Evolutionary conservation across 2,113 vertebrate genomes (phyloP).

Genomic region (Blennius ocellaris): DNA sequence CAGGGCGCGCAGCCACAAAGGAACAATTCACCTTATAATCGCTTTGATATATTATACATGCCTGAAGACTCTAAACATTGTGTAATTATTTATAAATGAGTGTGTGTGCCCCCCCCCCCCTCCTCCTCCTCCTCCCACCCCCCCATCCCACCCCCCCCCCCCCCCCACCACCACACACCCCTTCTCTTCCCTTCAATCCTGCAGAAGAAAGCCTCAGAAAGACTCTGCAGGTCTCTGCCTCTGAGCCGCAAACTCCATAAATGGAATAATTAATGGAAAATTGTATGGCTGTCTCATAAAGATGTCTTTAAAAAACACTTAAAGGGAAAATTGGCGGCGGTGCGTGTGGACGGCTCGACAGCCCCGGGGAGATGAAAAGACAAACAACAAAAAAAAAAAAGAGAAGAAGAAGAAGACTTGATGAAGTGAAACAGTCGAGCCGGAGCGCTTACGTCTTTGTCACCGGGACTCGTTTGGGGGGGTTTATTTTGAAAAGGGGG

Average conservation of each 20-base stretch:
- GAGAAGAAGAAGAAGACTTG: conserved; percentile 34
- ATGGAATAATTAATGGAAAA: conserved; percentile 97
- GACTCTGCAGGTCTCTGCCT: conserved; percentile 97
- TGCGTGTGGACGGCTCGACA: conserved; percentile 46
- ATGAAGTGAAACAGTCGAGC: conserved; percentile 10
- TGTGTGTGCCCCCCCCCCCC: conserved; percentile 81
- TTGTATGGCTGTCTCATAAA: conserved; percentile 99
- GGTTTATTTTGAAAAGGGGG: too few species aligned
- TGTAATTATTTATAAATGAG: conserved; percentile 99
- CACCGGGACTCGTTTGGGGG: too few species aligned
- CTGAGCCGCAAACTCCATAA: conserved; percentile 87
- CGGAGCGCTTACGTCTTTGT: too few species aligned
- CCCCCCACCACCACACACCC: too few species aligned
- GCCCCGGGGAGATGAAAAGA: conserved; percentile 28
- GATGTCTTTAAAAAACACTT: conserved; percentile 97
- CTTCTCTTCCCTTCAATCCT: conserved; percentile 70
- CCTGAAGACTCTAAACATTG: conserved; percentile 99
- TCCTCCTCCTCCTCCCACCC: conserved; percentile 16
- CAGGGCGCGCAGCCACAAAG: conserved; percentile 90
- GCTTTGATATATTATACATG: conserved; percentile 99
- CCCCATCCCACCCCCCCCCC: conserved; percentile 16
- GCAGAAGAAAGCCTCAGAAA: conserved; percentile 94
- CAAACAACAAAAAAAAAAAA: too few species aligned
- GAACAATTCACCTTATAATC: conserved; percentile 99
- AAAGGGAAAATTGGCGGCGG: conserved; percentile 82